phyloP scores from a whole-genome alignment of 2,888 invertebrate species.

The Noctua comes region DNA sequence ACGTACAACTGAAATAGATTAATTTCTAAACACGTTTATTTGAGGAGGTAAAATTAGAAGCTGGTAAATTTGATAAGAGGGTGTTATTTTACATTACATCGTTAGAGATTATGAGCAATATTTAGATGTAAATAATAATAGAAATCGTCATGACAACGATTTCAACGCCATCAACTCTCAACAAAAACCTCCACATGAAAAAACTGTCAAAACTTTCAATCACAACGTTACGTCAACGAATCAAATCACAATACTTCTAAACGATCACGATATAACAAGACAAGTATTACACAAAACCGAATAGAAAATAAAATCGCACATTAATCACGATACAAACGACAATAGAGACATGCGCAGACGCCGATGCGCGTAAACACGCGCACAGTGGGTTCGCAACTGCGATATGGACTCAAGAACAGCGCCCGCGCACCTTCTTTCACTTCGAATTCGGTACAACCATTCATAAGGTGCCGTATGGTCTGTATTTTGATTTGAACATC shows the following conservation, averaged over 20 bases:
- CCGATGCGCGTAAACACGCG: conserved; percentile 81
- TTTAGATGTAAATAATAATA: conserved; percentile 8
- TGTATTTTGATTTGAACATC: conserved; percentile 41
- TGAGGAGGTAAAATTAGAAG: not conserved
- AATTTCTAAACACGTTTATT: conserved; percentile 18
- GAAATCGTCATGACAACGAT: conserved; percentile 14
- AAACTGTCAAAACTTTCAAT: conserved; percentile 31
- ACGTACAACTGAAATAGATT: conserved; percentile 45
- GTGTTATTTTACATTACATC: conserved; percentile 15
- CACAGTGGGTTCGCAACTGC: conserved; percentile 82
- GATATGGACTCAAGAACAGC: conserved; percentile 65
- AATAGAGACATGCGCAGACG: conserved; percentile 62
- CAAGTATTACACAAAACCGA: conserved; percentile 51
- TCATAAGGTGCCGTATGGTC: conserved; percentile 62
- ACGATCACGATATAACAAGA: conserved; percentile 30
- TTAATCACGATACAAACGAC: conserved; percentile 61
- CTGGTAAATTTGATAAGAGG: not conserved
- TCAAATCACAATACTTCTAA: conserved; percentile 46
- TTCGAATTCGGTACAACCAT: conserved; percentile 72
- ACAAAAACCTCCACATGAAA: conserved; percentile 25
- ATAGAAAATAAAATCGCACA: conserved; percentile 58
- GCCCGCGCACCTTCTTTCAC: conserved; percentile 85
- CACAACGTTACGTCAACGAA: conserved; percentile 43
- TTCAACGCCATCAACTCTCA: not conserved
- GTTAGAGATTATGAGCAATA: conserved; percentile 36